Evolutionary conservation across 2,113 vertebrate species (phyloP), one percentile per base, ranked within the genome.

Genomic region (Tretioscincus oriximinensis): DNA sequence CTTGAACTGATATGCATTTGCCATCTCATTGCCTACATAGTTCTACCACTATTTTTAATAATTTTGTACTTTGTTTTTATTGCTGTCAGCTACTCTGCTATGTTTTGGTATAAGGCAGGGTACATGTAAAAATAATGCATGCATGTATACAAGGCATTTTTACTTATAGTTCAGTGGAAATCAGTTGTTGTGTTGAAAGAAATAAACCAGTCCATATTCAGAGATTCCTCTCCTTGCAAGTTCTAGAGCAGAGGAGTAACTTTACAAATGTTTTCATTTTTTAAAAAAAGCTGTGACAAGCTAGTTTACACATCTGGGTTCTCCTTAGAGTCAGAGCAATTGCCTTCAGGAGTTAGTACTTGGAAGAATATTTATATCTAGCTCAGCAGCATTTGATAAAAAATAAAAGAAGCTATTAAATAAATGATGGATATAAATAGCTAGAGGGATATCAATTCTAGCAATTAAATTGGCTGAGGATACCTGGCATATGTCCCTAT

Each of bases 391-490:
- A 45, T 84, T 80, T 84, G 77, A 80, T 69, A 66, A 63, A 76
- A 70, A 80, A 41, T 71, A 76, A 84, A 64, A 47, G 75, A 41
- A 41, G 72, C 29, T 71, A 45, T 80, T 80, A 80, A 76, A 80
- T 80, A 76, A 80, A 80, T 76, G 45, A 80, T 84, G 45, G 72
- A 76, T 80, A 84, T 65, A 80, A 80, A 79, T 45, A 84, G 63
- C 73, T 72, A 35, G 24, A 41, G 24, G 45, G 66, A 47, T 22
- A 31, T 8, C 67, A 14, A 31, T 41, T 45, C 31, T 11, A 67
- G n/a, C 8, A 66, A 70, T 47, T 29, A 75, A 60, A 69, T 49
- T 69, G 54, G 61, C 76, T 47, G 61, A 29, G 61, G 51, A 66
- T 24, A 73, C 24, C 41, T 29, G 11, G 24, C 35, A 68, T 26